Base-by-base conservation (phyloP, 2,888 invertebrate species). In the Mimas tiliae region DNA sequence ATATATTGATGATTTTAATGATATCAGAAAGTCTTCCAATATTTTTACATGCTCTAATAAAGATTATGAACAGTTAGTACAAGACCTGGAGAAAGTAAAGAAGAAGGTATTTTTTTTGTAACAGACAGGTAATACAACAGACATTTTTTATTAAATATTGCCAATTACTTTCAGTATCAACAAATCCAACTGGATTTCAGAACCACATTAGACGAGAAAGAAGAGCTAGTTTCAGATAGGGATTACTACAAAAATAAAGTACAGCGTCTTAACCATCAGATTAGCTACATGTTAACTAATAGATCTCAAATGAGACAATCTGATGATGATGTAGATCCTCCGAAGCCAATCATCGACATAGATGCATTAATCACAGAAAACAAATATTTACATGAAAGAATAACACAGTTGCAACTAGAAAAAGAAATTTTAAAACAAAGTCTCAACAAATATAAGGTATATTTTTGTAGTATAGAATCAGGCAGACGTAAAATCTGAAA, bases 211-310 rank as follows among this genome's bases (percentile, higher is more conserved):
- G 98, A 98, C 85, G 98, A 98, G 82, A 98, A 97, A 81, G 97
- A 97, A 80, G 98, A 98, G 81, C 86, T 97, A 45, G 95, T 96
- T 19, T 95, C 95, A 6, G 97, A 98, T 82, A 93, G 97, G 68
- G 97, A 98, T 85, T 96, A 96, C 33, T 97, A 97, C 81, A 97
- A 97, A 81, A 96, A 95, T 75, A 98, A 98, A 91, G 96, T 97
- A 3, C 97, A 97, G 81, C 94, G 97, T 11, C 92, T 98, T 27
- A 97, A 97, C 85, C 96, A 96, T 73, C 97, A 97, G 82, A 94
- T 98, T 19, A 95, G 96, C 74, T 95, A 95, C 72, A 95, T 92
- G 50, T 70, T 93, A 42, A 79, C 86, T 9, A 97, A 69, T 86
- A 97, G 87, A 73, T 69, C 78, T 0, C 90, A 87, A 69, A 65